Evolutionary conservation across 2,888 invertebrate genomes (phyloP).

Genomic region (Calliopum simillimum): DNA sequence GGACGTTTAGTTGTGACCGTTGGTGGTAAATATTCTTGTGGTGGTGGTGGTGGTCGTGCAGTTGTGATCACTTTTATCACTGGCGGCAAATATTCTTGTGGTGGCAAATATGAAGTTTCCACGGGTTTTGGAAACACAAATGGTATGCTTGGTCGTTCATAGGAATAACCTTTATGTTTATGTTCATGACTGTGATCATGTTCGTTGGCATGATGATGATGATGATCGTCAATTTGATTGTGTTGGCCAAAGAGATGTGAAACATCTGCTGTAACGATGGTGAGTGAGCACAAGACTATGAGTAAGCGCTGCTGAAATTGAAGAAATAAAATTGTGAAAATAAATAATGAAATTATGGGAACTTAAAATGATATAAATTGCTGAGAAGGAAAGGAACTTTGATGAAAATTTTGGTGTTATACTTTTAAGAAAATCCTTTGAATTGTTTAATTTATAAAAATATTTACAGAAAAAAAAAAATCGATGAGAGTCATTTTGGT

Average conservation of each 20-base stretch:
- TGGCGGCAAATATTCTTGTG: constrained; percentile 29
- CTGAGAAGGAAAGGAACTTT: neutral
- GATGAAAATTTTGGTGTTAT: constrained; percentile 10
- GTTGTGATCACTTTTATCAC: too few species aligned
- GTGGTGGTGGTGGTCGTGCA: constrained; percentile 1
- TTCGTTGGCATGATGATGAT: constrained; percentile 46
- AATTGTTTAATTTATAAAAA: too few species aligned
- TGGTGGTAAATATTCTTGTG: neutral
- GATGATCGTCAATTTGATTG: constrained; percentile 47
- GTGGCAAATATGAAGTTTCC: constrained; percentile 38
- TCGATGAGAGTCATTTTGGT: too few species aligned
- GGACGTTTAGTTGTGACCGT: constrained; percentile 24
- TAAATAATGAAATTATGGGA: too few species aligned
- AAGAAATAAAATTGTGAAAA: neutral
- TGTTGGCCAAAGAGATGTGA: constrained; percentile 53
- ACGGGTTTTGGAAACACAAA: constrained; percentile 48
- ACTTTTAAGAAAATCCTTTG: neutral
- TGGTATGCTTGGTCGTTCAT: constrained; percentile 52
- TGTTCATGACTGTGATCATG: constrained; percentile 45
- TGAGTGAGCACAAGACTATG: constrained; percentile 48
- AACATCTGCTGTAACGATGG: constrained; percentile 53
- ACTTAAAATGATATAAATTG: constrained; percentile 15
- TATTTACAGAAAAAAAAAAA: too few species aligned
- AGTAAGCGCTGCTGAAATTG: constrained; percentile 50
- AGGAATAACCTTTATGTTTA: constrained; percentile 52